Evolutionary conservation across 1,140 invertebrate genomes (phyloP).

Genomic region (Zaprionus davidi): DNA sequence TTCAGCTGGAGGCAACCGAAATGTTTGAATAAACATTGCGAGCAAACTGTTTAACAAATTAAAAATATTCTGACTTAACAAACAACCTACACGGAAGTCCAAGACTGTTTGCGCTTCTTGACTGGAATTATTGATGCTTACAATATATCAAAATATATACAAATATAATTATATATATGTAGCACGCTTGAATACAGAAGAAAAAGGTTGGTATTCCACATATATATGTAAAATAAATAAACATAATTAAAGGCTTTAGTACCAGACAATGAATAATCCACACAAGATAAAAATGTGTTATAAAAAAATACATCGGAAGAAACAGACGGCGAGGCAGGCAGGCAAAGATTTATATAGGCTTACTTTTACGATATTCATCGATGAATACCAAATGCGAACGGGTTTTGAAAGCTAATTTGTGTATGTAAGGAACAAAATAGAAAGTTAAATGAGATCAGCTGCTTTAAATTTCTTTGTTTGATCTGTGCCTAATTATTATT

Average conservation of each 20-base stretch:
- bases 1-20: constrained; percentile 52
- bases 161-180: constrained; percentile 15
- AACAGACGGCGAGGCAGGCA: not conserved
- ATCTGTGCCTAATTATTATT: not conserved
- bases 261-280: constrained; percentile 17
- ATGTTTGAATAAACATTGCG: constrained; percentile 50
- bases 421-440: constrained; percentile 7
- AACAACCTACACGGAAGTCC: constrained; percentile 60
- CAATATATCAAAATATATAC: not conserved
- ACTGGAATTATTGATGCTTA: constrained; percentile 31
- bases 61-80: constrained; percentile 40
- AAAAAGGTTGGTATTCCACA: constrained; percentile 34
- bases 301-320: not conserved
- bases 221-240: not conserved
- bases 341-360: constrained; percentile 26
- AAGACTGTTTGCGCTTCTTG: constrained; percentile 11
- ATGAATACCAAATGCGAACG: not conserved
- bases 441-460: constrained; percentile 32
- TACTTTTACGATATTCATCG: not conserved
- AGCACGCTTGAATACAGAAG: constrained; percentile 12
- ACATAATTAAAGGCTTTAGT: constrained; percentile 20
- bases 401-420: constrained; percentile 6
- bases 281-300: constrained; percentile 11
- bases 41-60: constrained; percentile 53
- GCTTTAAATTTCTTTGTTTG: not conserved